Conservation (phyloP, 2,888 invertebrate genomes). For the Ornithoptera priamus region DNA sequence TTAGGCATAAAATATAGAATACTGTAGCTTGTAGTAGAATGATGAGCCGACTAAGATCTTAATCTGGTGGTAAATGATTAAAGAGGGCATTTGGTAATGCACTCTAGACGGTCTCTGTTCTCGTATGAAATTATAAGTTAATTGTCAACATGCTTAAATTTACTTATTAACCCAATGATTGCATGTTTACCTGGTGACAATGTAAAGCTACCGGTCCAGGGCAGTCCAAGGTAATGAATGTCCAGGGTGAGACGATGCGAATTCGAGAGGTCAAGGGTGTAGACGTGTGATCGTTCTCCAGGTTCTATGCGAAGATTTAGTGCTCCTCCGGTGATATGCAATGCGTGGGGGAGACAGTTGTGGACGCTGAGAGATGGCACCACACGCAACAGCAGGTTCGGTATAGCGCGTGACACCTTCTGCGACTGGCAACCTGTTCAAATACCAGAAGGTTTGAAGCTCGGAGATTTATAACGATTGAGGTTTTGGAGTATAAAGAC, state of each 20-base stretch:
- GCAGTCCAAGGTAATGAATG: constrained; percentile 82
- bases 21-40: too few relatives aligned
- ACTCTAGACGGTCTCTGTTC: background rate
- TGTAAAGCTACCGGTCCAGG: constrained; percentile 86
- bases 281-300: constrained; percentile 85
- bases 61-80: too few relatives aligned
- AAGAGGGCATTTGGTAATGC: too few relatives aligned
- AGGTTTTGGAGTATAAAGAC: too few relatives aligned
- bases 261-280: constrained; percentile 82
- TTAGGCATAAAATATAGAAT: too few relatives aligned
- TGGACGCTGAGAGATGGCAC: constrained; percentile 86
- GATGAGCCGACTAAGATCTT: too few relatives aligned
- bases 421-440: constrained; percentile 60
- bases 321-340: constrained; percentile 62
- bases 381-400: constrained; percentile 86
- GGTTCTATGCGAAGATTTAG: constrained; percentile 82
- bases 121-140: background rate
- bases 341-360: constrained; percentile 87
- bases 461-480: too few relatives aligned
- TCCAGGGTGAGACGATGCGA: constrained; percentile 74
- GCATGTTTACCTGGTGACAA: constrained; percentile 76
- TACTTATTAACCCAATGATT: too few relatives aligned
- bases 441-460: too few relatives aligned
- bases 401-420: constrained; percentile 78
- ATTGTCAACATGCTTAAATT: background rate